Evolutionary conservation across 2,113 vertebrate genomes (phyloP).

Genomic region (Ictidomys tridecemlineatus): DNA sequence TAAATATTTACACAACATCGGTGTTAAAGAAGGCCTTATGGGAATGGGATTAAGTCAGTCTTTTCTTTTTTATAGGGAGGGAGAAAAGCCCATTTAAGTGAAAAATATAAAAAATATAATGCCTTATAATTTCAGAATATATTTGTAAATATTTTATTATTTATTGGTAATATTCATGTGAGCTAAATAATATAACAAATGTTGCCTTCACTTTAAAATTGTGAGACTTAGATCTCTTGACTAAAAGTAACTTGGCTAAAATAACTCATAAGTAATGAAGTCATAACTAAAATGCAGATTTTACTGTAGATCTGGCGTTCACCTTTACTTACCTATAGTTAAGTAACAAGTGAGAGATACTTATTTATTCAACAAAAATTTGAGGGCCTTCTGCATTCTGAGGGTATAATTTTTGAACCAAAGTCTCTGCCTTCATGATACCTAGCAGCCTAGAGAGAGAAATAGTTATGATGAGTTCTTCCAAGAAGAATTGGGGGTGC

Average conservation of each 20-base stretch:
- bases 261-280: constrained; percentile 23
- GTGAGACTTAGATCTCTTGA: constrained; percentile 12
- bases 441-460: neutral
- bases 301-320: neutral
- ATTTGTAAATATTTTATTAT: neutral
- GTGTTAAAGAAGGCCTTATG: neutral
- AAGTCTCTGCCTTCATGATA: neutral
- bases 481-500: neutral
- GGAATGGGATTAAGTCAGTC: neutral
- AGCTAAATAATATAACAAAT: neutral
- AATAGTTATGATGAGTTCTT: neutral
- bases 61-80: neutral
- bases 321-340: neutral
- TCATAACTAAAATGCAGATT: neutral
- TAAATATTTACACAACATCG: neutral
- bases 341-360: neutral
- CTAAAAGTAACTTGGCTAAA: neutral
- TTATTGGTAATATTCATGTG: neutral
- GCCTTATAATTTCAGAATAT: neutral
- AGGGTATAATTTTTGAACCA: neutral
- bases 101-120: constrained; percentile 36
- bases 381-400: neutral
- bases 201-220: constrained; percentile 38
- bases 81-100: constrained; percentile 44
- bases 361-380: neutral